These are phyloP conservation scores for Cotesia chilonis DNA, from an alignment of 1,140 invertebrate species.

Conservation along the genomic window DNA sequence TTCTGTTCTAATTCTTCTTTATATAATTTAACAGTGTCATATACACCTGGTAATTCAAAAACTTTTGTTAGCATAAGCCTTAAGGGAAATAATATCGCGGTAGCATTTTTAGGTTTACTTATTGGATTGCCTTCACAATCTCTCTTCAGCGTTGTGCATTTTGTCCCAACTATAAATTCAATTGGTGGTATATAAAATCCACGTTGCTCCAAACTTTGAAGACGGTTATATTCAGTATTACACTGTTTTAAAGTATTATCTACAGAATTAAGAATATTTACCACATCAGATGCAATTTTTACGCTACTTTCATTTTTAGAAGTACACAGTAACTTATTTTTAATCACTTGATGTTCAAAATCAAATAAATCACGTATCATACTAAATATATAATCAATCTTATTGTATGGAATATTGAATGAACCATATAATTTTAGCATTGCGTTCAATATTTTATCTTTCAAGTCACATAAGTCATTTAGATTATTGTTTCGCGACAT, in stretches of 20 bases:
- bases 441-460: background rate
- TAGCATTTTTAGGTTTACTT: conserved; percentile 22
- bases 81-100: conserved; percentile 24
- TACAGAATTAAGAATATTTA: background rate
- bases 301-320: background rate
- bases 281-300: background rate
- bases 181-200: conserved; percentile 14
- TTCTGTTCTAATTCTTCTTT: conserved; percentile 33
- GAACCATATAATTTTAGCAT: background rate
- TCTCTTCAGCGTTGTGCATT: background rate
- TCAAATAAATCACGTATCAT: background rate
- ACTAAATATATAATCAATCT: background rate
- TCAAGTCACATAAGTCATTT: conserved; percentile 14
- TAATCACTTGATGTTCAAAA: background rate
- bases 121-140: conserved; percentile 17
- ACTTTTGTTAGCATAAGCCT: conserved; percentile 27
- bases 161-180: conserved; percentile 30
- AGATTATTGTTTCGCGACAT: background rate
- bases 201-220: background rate
- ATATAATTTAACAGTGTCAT: conserved; percentile 18
- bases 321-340: background rate
- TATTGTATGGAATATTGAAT: background rate
- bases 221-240: conserved; percentile 21
- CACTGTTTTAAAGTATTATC: conserved; percentile 9
- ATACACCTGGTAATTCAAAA: conserved; percentile 28